Base-by-base conservation (phyloP, 2,113 vertebrate genomes). In the Pionites leucogaster region DNA sequence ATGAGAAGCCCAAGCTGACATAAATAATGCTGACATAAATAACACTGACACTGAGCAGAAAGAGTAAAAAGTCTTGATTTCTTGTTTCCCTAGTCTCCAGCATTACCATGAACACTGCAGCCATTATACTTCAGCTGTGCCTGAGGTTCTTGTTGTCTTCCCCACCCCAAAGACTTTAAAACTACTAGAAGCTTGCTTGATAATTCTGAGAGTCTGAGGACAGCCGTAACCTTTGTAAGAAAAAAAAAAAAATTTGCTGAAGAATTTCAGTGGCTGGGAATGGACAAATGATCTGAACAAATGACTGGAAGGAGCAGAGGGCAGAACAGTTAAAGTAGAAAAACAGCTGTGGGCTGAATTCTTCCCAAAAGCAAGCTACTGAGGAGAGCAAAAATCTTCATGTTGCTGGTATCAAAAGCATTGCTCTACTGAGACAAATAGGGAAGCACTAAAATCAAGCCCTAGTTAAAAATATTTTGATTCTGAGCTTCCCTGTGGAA, bases 331-430 rank as follows among this genome's bases (percentile, higher is more conserved):
- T 79, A 29, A 95, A 96, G 91, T 1, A 90, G 83, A 93, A 83
- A 86, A 95, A 46, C 90, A 97, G 93, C 91, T 95, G 94, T 88
- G 63, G 53, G 53, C 41, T 81, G 41, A 91, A 86, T 86, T 82
- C 33, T 82, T 95, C 75, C 71, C 72, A 11, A 62, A 87, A 92
- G 64, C 68, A 95, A 91, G 67, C 50, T 88, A n/a, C 55, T 41
- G 85, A 62, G 65, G 80, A 53, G 41, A 90, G 76, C 82, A 88
- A 79, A 87, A 78, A 37, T 69, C 69, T 63, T 70, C 25, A 22
- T 2, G 2, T 78, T 70, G 42, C 27, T 82, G 19, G 15, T 85
- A 78, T 42, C 57, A 67, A 60, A 90, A 80, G 16, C 49, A 53
- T 42, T 72, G 49, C 24, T 80, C 59, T 80, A 6, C 53, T 86